phyloP scores from a whole-genome alignment of 2,888 invertebrate species.

The Arrhopalites spinosus region DNA sequence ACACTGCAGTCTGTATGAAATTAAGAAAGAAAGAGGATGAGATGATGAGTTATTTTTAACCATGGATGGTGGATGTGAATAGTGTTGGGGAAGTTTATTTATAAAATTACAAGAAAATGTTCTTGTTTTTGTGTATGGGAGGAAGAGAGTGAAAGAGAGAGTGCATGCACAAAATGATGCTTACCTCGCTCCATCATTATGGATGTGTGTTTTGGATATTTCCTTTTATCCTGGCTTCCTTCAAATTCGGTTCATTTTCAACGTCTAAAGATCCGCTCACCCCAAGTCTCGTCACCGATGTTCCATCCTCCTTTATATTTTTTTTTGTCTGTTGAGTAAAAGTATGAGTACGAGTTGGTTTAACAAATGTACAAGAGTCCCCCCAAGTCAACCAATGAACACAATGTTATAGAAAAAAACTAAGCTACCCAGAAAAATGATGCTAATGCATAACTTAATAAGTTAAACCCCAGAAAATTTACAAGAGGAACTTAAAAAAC shows the following conservation, averaged over 20 bases:
- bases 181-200: too few relatives aligned
- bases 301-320: constrained; percentile 7
- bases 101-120: not conserved
- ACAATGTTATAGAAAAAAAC: not conserved
- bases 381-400: not conserved
- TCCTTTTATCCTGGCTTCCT: too few relatives aligned
- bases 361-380: constrained; percentile 11
- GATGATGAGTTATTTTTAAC: too few relatives aligned
- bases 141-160: constrained; percentile 24
- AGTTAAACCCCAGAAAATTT: too few relatives aligned
- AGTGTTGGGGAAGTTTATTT: not conserved
- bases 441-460: not conserved
- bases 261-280: too few relatives aligned
- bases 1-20: not conserved
- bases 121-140: constrained; percentile 8
- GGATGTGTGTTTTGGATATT: too few relatives aligned
- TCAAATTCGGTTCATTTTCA: too few relatives aligned
- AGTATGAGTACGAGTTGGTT: too few relatives aligned
- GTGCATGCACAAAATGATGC: not conserved
- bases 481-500: not conserved
- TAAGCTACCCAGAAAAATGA: not conserved
- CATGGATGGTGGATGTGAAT: not conserved
- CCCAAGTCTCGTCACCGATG: not conserved
- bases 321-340: too few relatives aligned
- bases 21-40: too few relatives aligned